These are phyloP conservation scores for Malthinus seriepunctatus DNA, from an alignment of 2,888 invertebrate species.

Conservation along the genomic window DNA sequence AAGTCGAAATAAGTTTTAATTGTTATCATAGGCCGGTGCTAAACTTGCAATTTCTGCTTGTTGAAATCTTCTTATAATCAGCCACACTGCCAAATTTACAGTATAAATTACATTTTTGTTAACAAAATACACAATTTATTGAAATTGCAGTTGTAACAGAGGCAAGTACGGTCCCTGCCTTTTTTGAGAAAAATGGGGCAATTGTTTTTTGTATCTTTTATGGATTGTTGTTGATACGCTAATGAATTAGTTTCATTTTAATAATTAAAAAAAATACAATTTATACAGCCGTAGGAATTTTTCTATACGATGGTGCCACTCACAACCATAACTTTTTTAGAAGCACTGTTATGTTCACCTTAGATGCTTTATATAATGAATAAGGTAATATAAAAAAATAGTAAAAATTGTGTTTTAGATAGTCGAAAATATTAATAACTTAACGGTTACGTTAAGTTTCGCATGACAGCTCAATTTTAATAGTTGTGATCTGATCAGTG, in stretches of 20 bases:
- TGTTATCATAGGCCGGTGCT: background rate
- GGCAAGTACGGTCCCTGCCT: too few relatives aligned
- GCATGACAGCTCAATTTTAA: constrained; percentile 48
- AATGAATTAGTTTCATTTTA: background rate
- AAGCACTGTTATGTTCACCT: constrained; percentile 48
- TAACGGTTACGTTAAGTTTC: constrained; percentile 36
- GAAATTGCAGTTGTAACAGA: too few relatives aligned
- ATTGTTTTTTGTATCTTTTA: background rate
- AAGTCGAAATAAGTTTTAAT: background rate
- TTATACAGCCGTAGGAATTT: constrained; percentile 44
- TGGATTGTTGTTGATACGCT: constrained; percentile 12
- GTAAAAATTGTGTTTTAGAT: constrained; percentile 48
- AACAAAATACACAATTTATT: background rate
- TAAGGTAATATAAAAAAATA: constrained; percentile 39
- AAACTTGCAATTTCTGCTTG: too few relatives aligned
- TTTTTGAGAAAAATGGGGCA: background rate
- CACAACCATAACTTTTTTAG: constrained; percentile 47
- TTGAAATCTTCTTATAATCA: too few relatives aligned
- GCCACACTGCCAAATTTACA: too few relatives aligned
- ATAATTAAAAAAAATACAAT: constrained; percentile 34
- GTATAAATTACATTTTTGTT: too few relatives aligned
- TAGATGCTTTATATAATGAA: constrained; percentile 45
- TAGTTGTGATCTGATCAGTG: constrained; percentile 37
- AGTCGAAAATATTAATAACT: constrained; percentile 33
- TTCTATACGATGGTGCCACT: constrained; percentile 48